These are phyloP conservation scores for Coryphaenoides rupestris DNA, from an alignment of 2,113 vertebrate species.

Conservation along the genomic window DNA sequence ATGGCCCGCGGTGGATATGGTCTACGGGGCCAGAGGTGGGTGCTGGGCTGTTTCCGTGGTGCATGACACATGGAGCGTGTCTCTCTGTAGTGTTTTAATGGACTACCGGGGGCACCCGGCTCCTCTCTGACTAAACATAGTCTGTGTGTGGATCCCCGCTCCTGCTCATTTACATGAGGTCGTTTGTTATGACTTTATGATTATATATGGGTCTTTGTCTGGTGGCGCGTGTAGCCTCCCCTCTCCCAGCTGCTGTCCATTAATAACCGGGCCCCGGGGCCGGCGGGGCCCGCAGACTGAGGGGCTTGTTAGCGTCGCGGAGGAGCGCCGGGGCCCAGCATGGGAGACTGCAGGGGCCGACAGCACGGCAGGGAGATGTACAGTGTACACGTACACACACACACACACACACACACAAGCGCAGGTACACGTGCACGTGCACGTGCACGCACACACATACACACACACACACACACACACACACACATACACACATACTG, in stretches of 20 bases:
- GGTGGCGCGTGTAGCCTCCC: constrained; percentile 75
- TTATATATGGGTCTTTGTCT: constrained; percentile 83
- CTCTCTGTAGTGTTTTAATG: too few relatives aligned
- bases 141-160: constrained; percentile 27
- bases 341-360: constrained; percentile 62
- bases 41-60: too few relatives aligned
- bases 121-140: background rate
- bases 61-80: too few relatives aligned
- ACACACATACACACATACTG: background rate
- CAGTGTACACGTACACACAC: constrained; percentile 20
- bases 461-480: too few relatives aligned
- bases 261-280: constrained; percentile 72
- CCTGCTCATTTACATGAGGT: constrained; percentile 78
- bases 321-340: constrained; percentile 55
- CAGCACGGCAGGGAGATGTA: constrained; percentile 58
- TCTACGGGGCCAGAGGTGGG: too few relatives aligned
- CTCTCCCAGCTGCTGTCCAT: constrained; percentile 80
- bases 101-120: too few relatives aligned
- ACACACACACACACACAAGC: background rate
- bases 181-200: constrained; percentile 79
- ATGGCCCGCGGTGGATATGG: too few relatives aligned
- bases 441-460: too few relatives aligned
- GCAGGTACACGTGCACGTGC: constrained; percentile 27
- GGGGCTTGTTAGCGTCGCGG: constrained; percentile 73
- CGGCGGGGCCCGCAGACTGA: constrained; percentile 66